Evolutionary conservation across 2,113 vertebrate genomes (phyloP).

Genomic region (Mobula birostris): DNA sequence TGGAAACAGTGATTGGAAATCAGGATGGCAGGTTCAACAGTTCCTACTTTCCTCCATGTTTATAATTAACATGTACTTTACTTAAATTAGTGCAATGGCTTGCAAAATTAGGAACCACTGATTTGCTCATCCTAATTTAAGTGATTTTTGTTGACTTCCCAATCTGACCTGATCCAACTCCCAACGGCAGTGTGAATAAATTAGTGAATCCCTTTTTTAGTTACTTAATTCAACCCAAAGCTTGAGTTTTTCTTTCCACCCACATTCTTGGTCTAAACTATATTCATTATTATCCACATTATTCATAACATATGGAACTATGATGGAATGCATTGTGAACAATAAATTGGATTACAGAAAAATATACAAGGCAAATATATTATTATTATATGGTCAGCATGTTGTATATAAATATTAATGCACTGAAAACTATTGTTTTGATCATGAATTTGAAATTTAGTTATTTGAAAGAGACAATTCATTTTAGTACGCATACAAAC

Average conservation of each 20-base stretch:
- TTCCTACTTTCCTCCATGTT: background rate
- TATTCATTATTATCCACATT: background rate
- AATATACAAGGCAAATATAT: background rate
- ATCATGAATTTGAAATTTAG: background rate
- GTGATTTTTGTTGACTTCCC: background rate
- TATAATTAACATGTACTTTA: background rate
- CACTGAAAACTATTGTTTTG: background rate
- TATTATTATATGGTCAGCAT: background rate
- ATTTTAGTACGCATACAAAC: background rate
- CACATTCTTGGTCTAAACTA: background rate
- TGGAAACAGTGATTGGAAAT: background rate
- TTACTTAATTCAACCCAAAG: background rate
- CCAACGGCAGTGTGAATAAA: background rate
- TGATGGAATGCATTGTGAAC: background rate
- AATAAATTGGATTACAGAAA: background rate
- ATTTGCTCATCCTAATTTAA: background rate
- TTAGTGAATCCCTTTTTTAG: background rate
- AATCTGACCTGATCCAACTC: background rate
- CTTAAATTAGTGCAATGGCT: background rate
- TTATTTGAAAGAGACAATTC: background rate
- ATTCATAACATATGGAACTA: background rate
- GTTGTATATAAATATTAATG: constrained; percentile 2
- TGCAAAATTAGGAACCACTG: background rate
- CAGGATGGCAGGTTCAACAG: background rate
- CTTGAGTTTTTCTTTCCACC: background rate